These are phyloP conservation scores for Lithobates pipiens DNA, from an alignment of 2,797 vertebrate genomes.

Conservation along the genomic window DNA sequence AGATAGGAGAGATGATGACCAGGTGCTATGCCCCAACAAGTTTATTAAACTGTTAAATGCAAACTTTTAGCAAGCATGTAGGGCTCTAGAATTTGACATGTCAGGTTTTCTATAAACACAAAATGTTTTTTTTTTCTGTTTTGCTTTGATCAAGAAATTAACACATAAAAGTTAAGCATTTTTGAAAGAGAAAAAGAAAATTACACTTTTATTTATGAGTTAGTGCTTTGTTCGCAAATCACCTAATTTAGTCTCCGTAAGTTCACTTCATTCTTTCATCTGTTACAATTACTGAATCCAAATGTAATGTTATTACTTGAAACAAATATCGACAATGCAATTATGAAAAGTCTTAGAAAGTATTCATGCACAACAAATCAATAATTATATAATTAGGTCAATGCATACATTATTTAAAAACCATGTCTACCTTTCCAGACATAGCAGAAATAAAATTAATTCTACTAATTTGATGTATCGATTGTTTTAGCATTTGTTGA, in stretches of 20 bases:
- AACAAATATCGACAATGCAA: slow-evolving; percentile 77
- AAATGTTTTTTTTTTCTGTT: too few relatives aligned
- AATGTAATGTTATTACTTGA: slow-evolving; percentile 72
- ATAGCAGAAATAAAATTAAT: slow-evolving; percentile 62
- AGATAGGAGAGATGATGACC: too few relatives aligned
- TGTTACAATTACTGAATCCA: slow-evolving; percentile 74
- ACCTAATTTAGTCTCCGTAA: slow-evolving; percentile 60
- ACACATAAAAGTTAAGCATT: not conserved
- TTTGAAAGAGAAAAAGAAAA: not conserved
- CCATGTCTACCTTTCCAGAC: slow-evolving; percentile 64
- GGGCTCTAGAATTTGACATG: too few relatives aligned
- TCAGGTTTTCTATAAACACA: too few relatives aligned
- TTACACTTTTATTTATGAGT: slow-evolving; percentile 27
- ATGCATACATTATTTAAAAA: slow-evolving; percentile 75
- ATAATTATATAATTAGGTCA: slow-evolving; percentile 80
- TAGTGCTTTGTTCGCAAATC: slow-evolving; percentile 41
- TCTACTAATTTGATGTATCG: slow-evolving; percentile 69
- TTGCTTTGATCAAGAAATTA: not conserved
- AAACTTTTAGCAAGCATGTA: too few relatives aligned
- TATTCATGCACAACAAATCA: slow-evolving; percentile 74
- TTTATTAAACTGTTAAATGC: too few relatives aligned
- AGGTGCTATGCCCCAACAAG: too few relatives aligned
- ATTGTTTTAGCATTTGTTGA: slow-evolving; percentile 70
- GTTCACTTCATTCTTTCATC: slow-evolving; percentile 66
- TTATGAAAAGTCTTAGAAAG: slow-evolving; percentile 71